Evolutionary conservation across 2,888 invertebrate genomes (phyloP).

Genomic region (Tetramorium bicarinatum): DNA sequence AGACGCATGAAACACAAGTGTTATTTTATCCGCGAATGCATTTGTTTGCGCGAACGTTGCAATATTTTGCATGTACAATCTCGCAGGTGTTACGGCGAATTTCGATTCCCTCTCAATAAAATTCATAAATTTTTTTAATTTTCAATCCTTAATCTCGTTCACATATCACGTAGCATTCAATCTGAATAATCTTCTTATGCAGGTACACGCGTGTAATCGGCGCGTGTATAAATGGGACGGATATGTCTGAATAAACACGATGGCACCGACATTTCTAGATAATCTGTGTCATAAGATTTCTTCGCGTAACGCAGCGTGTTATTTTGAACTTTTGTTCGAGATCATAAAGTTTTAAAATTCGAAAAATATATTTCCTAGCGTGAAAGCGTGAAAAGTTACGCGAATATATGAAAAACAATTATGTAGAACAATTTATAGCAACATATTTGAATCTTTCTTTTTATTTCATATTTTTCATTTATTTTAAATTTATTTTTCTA

Average conservation of each 20-base stretch:
- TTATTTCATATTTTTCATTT: neutral
- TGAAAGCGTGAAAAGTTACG: neutral
- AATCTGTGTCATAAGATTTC: conserved; percentile 27
- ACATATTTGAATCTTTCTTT: neutral
- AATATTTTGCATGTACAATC: neutral
- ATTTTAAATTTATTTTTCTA: conserved; percentile 5
- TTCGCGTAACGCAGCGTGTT: neutral
- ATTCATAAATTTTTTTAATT: neutral
- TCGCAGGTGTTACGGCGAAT: neutral
- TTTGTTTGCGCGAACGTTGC: neutral
- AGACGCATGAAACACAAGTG: neutral
- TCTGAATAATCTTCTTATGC: neutral
- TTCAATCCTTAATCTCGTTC: neutral
- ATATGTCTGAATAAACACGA: conserved; percentile 3
- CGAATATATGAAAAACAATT: neutral
- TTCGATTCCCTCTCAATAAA: neutral
- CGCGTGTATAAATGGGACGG: conserved; percentile 25
- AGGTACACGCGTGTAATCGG: neutral
- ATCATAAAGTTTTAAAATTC: neutral
- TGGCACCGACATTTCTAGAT: conserved; percentile 28
- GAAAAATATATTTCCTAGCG: neutral
- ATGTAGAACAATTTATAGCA: neutral
- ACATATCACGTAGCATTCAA: neutral
- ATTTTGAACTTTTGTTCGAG: neutral
- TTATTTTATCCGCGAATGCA: neutral